Base-by-base conservation (phyloP, 2,888 invertebrate genomes). In the Pedicia rivosa region DNA sequence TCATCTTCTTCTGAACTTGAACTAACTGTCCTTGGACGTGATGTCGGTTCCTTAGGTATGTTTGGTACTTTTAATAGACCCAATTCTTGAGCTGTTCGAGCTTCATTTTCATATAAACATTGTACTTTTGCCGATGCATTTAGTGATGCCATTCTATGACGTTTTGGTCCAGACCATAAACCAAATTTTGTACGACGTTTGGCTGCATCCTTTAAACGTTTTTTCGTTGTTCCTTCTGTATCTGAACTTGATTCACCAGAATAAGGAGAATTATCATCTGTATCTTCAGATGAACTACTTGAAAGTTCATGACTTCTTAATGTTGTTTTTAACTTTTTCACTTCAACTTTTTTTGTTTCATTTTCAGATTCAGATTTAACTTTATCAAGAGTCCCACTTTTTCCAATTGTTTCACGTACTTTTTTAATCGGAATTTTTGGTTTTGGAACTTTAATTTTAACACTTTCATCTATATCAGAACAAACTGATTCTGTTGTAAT, bases 51-150 rank as follows among this genome's bases (percentile, higher is more conserved):
- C 44, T 22, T 44, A 47, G 57, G 67, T 57, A 52, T 65, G 61
- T 41, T 57, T 29, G 57, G 54, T n/a, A 57, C 59, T 43, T 54
- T 70, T 54, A 44, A 59, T 37, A 49, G 59, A 1, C 72, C 72
- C 42, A 72, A 48, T 49, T 72, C 72, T 51, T 78, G 70, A 41
- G 77, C 78, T 2, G 76, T 75, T 35, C 79, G 67, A 35, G 79
- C 77, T 62, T 88, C 88, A 54, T 88, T 88, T 59, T 88, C 88
- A 52, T 88, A 88, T 16, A 90, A 66, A 52, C 87, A 87, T 55
- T 88, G 87, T 3, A 90, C 88, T 65, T 88, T 88, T 17, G 87
- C 87, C 47, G 82, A 58, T 1, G 90, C 90, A 54, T 90, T 90
- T 20, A 90, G 59, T 3, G 88, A 87, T 25, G 90, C 90, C 60